Evolutionary conservation across 2,888 invertebrate genomes (phyloP).

Genomic region (Bibio marci): DNA sequence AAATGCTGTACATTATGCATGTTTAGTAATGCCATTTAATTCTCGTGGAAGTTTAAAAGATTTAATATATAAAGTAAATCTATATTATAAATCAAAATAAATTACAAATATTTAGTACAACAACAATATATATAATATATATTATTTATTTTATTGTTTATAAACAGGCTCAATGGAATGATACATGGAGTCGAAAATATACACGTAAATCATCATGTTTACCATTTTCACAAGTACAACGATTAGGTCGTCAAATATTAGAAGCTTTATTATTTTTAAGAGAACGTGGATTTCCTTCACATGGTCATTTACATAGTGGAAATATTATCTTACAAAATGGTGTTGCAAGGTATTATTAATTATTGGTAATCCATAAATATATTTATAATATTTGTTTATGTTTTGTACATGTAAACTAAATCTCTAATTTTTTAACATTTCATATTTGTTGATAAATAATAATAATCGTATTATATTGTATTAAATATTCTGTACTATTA

Average conservation of each 20-base stretch:
- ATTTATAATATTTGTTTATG: constrained; percentile 1
- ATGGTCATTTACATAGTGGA: constrained; percentile 74
- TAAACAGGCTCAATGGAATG: constrained; percentile 58
- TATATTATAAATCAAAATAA: too few relatives aligned
- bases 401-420: neutral
- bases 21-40: constrained; percentile 70
- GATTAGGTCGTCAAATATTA: constrained; percentile 72
- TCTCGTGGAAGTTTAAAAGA: constrained; percentile 76
- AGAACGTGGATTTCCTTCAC: constrained; percentile 74
- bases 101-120: constrained; percentile 4
- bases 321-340: constrained; percentile 87
- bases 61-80: constrained; percentile 64
- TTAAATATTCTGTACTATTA: neutral
- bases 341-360: constrained; percentile 51
- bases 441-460: too few relatives aligned
- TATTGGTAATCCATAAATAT: constrained; percentile 5
- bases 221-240: constrained; percentile 63
- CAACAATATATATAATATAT: constrained; percentile 4
- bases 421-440: neutral
- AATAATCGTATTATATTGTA: neutral
- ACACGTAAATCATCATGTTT: constrained; percentile 48
- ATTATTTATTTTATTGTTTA: constrained; percentile 1
- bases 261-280: constrained; percentile 73
- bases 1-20: constrained; percentile 40
- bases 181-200: constrained; percentile 64